Conservation (phyloP, 2,797 vertebrate species). For the Manis crassicaudata region DNA sequence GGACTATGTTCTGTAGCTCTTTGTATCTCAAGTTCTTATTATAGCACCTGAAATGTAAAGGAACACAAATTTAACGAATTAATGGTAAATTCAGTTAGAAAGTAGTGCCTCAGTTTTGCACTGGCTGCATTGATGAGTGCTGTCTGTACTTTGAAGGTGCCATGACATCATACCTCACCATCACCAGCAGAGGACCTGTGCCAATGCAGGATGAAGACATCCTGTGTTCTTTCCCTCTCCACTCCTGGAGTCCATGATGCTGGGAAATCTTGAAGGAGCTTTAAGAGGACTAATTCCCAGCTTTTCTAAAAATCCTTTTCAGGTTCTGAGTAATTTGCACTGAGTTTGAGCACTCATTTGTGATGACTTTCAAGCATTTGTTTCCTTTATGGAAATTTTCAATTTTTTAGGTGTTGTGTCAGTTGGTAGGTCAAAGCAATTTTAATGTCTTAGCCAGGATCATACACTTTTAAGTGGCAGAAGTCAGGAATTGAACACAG, state of each 20-base stretch:
- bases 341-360: not conserved
- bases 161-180: not conserved
- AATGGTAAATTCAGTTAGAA: not conserved
- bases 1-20: not conserved
- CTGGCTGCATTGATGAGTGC: not conserved
- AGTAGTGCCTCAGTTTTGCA: not conserved
- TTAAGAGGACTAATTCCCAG: not conserved
- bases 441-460: not conserved
- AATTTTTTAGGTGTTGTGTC: not conserved
- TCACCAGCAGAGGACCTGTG: not conserved
- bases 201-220: not conserved
- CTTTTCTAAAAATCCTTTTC: constrained; percentile 12
- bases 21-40: not conserved
- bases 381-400: not conserved
- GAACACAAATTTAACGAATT: not conserved
- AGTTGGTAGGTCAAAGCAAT: not conserved
- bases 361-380: not conserved
- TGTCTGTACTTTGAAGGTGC: not conserved
- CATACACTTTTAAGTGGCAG: not conserved
- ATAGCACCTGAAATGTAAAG: not conserved
- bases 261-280: not conserved
- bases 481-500: not conserved
- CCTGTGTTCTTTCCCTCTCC: not conserved
- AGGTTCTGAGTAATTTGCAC: not conserved
- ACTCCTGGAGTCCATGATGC: not conserved